Base-by-base conservation (phyloP, 1,140 invertebrate species). In the Drosophila tsacasi region DNA sequence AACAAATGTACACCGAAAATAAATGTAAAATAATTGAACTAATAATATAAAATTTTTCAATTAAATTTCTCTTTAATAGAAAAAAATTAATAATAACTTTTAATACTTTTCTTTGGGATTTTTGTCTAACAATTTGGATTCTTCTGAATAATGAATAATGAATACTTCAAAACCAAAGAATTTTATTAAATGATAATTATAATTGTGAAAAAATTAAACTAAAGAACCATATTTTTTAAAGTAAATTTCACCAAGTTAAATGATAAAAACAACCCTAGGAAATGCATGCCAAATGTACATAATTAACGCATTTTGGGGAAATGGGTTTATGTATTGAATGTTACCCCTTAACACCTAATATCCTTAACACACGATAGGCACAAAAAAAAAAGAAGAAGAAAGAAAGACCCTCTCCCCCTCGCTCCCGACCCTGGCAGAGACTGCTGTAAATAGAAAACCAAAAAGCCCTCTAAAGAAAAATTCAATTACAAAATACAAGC, bases 401-500 rank as follows among this genome's bases (percentile, higher is more conserved):
- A n/a, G 39, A n/a, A 0, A 12, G 30, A 13, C 10, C 37, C 19
- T 2, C 0, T 10, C 23, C 15, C 25, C 17, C 25, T 5, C 10
- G 4, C 47, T 12, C 49, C n/a, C 37, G 25, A 68, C 17, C n/a
- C 9, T 35, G 32, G 17, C 37, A 44, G 62, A 58, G 25, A 71
- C 47, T 47, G 50, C 25, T 72, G 68, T 71, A 72, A 71, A 72
- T 71, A 72, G 12, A 23, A 27, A n/a, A 58, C 7, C 12, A 7
- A 30, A 17, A 15, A 30, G 6, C 27, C 44, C 37, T n/a, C 35
- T 23, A 44, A 47, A 50, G 47, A 64, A 54, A 57, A 44, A 13
- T 39, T 19, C 30, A 79, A 74, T 54, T 72, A 74, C 59, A 75
- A 42, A 75, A 42, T 21, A 27, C 50, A 42, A 64, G 9, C 5